Evolutionary conservation across 1,140 invertebrate species (phyloP).

Genomic region (Lepidurus packardi): DNA sequence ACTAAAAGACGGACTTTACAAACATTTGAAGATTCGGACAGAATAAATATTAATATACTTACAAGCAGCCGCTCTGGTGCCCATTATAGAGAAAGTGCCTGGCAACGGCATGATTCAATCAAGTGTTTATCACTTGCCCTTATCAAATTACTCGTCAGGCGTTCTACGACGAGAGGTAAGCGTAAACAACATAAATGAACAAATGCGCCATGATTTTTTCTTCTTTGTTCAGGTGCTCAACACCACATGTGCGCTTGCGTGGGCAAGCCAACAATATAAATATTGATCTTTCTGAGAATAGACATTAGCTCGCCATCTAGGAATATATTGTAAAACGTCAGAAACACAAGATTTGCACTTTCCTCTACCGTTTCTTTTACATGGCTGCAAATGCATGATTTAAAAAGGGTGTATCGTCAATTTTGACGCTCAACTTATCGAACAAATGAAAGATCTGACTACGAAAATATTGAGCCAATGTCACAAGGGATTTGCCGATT

Average conservation of each 20-base stretch:
- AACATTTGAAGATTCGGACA: too few species aligned
- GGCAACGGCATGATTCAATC: slow-evolving; percentile 17
- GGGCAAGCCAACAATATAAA: not conserved
- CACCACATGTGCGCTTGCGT: not conserved
- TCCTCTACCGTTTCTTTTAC: too few species aligned
- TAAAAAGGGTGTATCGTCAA: not conserved
- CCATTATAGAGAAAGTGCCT: slow-evolving; percentile 48
- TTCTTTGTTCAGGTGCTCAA: slow-evolving; percentile 11
- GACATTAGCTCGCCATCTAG: too few species aligned
- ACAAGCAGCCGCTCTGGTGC: slow-evolving; percentile 50
- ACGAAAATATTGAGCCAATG: not conserved
- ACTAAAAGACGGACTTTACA: too few species aligned
- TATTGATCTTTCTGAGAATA: not conserved
- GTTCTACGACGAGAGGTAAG: slow-evolving; percentile 1
- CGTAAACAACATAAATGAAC: slow-evolving; percentile 7
- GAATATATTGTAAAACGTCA: not conserved
- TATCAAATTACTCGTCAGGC: slow-evolving; percentile 11
- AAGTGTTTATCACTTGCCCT: slow-evolving; percentile 6
- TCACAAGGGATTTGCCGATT: not conserved
- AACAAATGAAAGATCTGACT: not conserved
- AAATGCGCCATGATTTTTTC: not conserved
- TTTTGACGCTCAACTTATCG: not conserved
- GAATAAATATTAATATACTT: slow-evolving; percentile 39
- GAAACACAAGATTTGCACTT: too few species aligned
- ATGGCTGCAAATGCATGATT: not conserved